Percentiles rank a stretch among this genome's conserved stretches.
Conservation (phyloP, 2,113 vertebrate species). For the Oxyura jamaicensis region DNA sequence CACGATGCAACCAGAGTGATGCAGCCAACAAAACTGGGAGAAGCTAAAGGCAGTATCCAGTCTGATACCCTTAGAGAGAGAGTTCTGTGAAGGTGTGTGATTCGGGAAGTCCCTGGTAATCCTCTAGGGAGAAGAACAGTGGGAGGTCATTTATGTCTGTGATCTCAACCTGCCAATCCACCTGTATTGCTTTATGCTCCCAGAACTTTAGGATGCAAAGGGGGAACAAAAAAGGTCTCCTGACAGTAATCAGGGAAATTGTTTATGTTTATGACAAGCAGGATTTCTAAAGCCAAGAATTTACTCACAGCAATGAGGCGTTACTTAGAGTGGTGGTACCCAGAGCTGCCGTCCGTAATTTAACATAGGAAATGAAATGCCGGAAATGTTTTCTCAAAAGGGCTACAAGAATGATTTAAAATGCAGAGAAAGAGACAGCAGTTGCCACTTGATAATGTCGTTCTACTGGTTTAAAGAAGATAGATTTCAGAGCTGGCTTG, state of each 20-base stretch:
- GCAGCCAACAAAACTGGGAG: background rate
- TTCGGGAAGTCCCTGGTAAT: background rate
- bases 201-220: background rate
- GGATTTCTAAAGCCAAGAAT: background rate
- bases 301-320: background rate
- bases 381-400: background rate
- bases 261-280: background rate
- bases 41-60: background rate
- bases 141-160: background rate
- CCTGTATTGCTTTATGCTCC: background rate
- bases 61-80: background rate
- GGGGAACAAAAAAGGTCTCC: background rate
- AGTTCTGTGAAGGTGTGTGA: background rate
- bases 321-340: background rate
- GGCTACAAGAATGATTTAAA: background rate
- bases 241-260: background rate
- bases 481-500: background rate
- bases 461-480: background rate
- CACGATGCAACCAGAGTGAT: background rate
- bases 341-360: background rate
- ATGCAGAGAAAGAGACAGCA: background rate
- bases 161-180: background rate
- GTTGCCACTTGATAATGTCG: background rate
- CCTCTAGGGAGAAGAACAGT: background rate
- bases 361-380: rapidly evolving